Percentiles rank a stretch among this genome's conserved stretches.
These are phyloP conservation scores for Latheticus oryzae DNA, from an alignment of 2,888 invertebrate species.

Conservation along the genomic window DNA sequence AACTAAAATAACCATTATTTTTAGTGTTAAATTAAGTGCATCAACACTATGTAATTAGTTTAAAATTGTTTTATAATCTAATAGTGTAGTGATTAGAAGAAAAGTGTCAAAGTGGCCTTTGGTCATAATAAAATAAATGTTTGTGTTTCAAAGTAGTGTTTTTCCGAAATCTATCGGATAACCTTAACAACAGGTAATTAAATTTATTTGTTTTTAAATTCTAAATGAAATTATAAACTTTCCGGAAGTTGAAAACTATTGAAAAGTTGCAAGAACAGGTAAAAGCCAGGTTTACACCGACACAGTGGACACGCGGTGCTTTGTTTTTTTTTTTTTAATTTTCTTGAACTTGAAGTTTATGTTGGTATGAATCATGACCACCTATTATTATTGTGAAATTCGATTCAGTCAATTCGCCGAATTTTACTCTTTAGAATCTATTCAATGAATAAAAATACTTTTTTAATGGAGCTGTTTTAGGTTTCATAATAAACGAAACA, in stretches of 20 bases:
- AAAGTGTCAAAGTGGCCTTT: constrained; percentile 10
- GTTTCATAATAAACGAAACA: too few relatives aligned
- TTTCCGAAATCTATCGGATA: constrained; percentile 18
- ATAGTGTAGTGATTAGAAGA: constrained; percentile 14
- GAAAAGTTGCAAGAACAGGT: constrained; percentile 55
- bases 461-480: too few relatives aligned
- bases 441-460: too few relatives aligned
- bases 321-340: too few relatives aligned
- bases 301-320: constrained; percentile 57
- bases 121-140: constrained; percentile 31
- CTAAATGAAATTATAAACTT: too few relatives aligned
- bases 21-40: constrained; percentile 10
- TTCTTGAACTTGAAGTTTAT: too few relatives aligned
- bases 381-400: too few relatives aligned
- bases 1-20: neutral
- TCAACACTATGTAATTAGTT: constrained; percentile 19
- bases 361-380: too few relatives aligned
- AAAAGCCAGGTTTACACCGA: constrained; percentile 61
- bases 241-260: constrained; percentile 30
- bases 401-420: too few relatives aligned
- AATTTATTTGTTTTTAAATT: too few relatives aligned
- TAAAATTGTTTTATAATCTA: too few relatives aligned
- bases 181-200: constrained; percentile 26
- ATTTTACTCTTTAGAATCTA: too few relatives aligned
- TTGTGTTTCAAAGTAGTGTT: constrained; percentile 21